phyloP scores from a whole-genome alignment of 37 sponge, comb jelly and placozoan genomes.

The Crambe crambe region DNA sequence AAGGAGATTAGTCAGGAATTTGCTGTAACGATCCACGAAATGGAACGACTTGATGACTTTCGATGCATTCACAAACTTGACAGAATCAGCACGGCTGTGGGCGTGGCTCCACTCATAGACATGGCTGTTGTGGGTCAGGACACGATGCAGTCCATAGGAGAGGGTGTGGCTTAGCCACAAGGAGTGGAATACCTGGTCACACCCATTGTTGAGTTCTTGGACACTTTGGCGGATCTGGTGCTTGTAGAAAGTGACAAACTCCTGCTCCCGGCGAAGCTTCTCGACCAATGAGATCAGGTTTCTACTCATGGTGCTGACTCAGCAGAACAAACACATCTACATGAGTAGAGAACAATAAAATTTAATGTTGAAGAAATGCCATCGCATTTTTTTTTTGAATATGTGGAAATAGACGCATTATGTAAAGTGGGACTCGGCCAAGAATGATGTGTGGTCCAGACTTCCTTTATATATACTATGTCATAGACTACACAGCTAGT shows the following conservation, averaged over 20 bases:
- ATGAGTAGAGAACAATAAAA: background rate
- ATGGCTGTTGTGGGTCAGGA: constrained; percentile 12
- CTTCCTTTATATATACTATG: too few relatives aligned
- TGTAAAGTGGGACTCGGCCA: background rate
- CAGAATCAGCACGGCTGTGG: background rate
- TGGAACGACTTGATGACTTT: constrained; percentile 10
- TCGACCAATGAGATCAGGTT: constrained; percentile 32
- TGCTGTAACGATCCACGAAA: constrained; percentile 23
- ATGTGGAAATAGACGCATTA: background rate
- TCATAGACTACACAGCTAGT: too few relatives aligned
- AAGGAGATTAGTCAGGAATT: constrained; percentile 26
- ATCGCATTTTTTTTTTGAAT: background rate
- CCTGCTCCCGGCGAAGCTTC: constrained; percentile 57
- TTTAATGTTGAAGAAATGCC: too few relatives aligned
- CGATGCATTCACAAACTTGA: constrained; percentile 41
- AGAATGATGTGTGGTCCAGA: too few relatives aligned
- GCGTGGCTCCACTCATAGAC: constrained; percentile 39
- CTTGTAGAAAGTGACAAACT: constrained; percentile 41
- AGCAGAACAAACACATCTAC: background rate
- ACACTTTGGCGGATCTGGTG: constrained; percentile 6
- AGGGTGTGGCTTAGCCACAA: constrained; percentile 52
- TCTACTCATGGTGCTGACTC: background rate
- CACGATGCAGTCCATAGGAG: constrained; percentile 20
- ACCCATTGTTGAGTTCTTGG: constrained; percentile 32
- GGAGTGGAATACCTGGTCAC: constrained; percentile 49